Percentiles rank a stretch among this genome's conserved stretches.
Conservation (phyloP, 2,888 invertebrate species). For the Volucella inflata region DNA sequence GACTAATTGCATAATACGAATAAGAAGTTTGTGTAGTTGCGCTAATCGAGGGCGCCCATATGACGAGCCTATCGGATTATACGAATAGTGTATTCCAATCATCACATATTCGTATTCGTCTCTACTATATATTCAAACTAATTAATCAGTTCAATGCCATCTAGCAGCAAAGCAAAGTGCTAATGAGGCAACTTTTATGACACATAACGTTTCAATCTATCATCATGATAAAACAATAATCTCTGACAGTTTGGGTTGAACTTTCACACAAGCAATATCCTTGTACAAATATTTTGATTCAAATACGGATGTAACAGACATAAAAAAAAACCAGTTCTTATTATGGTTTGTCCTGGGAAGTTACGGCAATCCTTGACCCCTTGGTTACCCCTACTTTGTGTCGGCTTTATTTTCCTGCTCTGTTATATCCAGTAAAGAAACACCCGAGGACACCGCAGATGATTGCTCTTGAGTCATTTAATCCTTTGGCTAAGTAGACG, state of each 20-base stretch:
- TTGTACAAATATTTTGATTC: conserved; percentile 61
- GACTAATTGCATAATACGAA: conserved; percentile 54
- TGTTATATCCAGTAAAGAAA: conserved; percentile 58
- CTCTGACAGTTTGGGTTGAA: conserved; percentile 65
- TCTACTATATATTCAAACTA: conserved; percentile 7
- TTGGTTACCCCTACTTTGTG: conserved; percentile 38
- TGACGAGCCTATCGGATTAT: conserved; percentile 9
- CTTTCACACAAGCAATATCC: conserved; percentile 60
- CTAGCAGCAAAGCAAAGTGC: conserved; percentile 9
- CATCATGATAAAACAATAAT: conserved; percentile 71
- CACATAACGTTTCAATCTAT: conserved; percentile 59
- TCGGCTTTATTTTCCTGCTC: conserved; percentile 2
- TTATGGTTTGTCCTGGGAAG: conserved; percentile 42
- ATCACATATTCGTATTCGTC: background rate
- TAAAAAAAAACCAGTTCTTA: conserved; percentile 49
- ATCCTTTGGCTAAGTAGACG: conserved; percentile 67
- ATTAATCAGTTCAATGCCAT: conserved; percentile 63
- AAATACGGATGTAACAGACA: background rate
- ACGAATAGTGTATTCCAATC: background rate
- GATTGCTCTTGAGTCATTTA: conserved; percentile 67
- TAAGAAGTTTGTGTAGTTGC: conserved; percentile 18
- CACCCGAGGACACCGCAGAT: conserved; percentile 55
- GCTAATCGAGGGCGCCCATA: conserved; percentile 22
- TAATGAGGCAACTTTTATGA: conserved; percentile 53
- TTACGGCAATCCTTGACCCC: conserved; percentile 69